Evolutionary conservation across 2,113 vertebrate species (phyloP).

Genomic region (Chunga burmeisteri): DNA sequence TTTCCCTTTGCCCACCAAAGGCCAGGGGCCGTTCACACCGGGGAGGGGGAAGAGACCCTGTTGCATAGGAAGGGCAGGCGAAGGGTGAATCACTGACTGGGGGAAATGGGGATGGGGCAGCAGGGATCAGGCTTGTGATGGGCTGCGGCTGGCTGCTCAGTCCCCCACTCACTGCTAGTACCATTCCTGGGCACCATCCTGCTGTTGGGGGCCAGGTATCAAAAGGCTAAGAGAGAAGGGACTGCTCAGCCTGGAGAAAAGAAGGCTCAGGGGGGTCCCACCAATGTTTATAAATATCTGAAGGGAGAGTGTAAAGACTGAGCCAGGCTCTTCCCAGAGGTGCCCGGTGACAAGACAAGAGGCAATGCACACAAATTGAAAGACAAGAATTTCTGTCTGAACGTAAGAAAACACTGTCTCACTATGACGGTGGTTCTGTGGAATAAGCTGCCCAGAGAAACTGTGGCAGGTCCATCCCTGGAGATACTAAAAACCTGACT

Average conservation of each 20-base stretch:
- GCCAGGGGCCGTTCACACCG: background rate
- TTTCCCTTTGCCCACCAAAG: background rate
- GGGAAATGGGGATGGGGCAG: background rate
- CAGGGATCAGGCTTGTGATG: background rate
- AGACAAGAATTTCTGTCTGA: background rate
- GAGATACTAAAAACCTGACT: background rate
- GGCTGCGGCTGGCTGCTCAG: background rate
- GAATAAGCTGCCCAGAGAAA: background rate
- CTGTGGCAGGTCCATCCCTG: background rate
- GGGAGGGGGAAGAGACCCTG: background rate
- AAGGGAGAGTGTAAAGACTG: background rate
- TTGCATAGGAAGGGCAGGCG: background rate
- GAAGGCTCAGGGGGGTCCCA: background rate
- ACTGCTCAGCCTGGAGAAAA: background rate
- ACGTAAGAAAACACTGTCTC: background rate
- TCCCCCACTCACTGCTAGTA: background rate
- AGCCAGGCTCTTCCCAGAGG: background rate
- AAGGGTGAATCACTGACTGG: rapidly evolving
- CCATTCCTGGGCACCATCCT: background rate
- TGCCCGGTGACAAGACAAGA: background rate
- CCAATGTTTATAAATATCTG: background rate
- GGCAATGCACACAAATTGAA: background rate
- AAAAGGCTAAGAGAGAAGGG: background rate
- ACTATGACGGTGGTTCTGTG: background rate
- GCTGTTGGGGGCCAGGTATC: background rate